phyloP scores from a whole-genome alignment of 2,888 invertebrate genomes.

The Macaria liturata region DNA sequence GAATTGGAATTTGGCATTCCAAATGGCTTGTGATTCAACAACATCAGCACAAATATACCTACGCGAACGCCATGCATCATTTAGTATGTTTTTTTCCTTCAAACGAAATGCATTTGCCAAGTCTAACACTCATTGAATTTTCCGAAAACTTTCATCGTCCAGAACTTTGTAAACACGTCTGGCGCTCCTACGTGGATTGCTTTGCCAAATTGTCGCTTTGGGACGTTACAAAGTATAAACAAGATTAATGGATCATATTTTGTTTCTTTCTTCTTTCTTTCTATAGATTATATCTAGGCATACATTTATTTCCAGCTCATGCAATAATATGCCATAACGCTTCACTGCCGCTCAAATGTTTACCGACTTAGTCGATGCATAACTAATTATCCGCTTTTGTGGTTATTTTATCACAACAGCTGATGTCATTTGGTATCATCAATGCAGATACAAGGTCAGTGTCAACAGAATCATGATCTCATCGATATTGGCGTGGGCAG shows the following conservation, averaged over 20 bases:
- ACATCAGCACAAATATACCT: constrained; percentile 3
- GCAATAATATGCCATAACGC: background rate
- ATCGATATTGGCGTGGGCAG: constrained; percentile 61
- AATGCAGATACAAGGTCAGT: constrained; percentile 71
- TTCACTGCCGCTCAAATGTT: constrained; percentile 16
- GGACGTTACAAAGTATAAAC: background rate
- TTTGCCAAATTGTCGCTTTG: constrained; percentile 4
- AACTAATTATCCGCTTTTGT: constrained; percentile 49
- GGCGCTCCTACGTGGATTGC: background rate
- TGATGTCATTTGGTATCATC: constrained; percentile 70
- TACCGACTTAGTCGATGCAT: constrained; percentile 30
- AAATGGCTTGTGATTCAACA: constrained; percentile 3
- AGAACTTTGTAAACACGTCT: constrained; percentile 17
- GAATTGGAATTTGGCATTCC: background rate
- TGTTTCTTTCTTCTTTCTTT: too few relatives aligned
- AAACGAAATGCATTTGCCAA: constrained; percentile 13
- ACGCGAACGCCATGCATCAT: constrained; percentile 15
- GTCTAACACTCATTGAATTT: constrained; percentile 17
- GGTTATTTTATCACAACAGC: constrained; percentile 54
- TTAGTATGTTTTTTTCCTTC: constrained; percentile 8
- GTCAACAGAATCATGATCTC: constrained; percentile 72
- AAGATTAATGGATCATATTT: constrained; percentile 2
- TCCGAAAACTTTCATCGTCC: constrained; percentile 8
- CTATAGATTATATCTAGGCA: too few relatives aligned
- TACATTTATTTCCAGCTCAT: too few relatives aligned